Percentiles rank a stretch among this genome's conserved stretches.
phyloP scores from a whole-genome alignment of 2,113 vertebrate genomes.

The Rhynchomys soricoides region DNA sequence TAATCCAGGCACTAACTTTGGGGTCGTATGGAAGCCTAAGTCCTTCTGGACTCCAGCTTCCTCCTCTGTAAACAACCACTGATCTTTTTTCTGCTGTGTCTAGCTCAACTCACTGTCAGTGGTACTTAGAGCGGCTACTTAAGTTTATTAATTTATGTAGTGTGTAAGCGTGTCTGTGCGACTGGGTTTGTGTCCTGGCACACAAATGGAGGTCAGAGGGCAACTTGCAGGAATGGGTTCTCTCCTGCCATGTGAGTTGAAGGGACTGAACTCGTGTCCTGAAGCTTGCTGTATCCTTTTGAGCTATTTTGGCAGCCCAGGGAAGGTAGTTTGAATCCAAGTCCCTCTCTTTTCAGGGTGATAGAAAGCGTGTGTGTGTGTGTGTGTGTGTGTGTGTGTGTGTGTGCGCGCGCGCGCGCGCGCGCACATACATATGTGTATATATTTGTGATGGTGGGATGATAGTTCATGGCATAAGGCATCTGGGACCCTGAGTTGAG shows the following conservation, averaged over 20 bases:
- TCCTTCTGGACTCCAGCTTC: neutral
- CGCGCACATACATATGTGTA: no score
- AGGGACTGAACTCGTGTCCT: neutral
- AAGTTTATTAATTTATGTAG: neutral
- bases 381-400: neutral
- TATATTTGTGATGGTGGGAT: neutral
- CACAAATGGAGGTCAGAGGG: neutral
- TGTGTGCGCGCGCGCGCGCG: neutral
- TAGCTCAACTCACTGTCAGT: accelerated
- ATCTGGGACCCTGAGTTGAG: no score
- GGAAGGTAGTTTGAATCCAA: no score
- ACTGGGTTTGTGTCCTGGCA: neutral
- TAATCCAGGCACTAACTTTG: accelerated
- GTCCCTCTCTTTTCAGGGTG: neutral
- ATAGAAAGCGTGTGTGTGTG: neutral
- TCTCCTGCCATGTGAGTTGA: neutral
- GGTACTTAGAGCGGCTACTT: no score
- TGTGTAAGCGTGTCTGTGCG: neutral
- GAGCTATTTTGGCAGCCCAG: neutral
- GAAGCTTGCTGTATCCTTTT: neutral
- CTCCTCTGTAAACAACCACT: neutral
- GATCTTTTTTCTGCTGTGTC: neutral
- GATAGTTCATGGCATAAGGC: neutral
- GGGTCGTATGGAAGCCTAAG: neutral
- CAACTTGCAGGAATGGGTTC: neutral